Conservation (phyloP, 2,797 vertebrate genomes). For the Myiotriccus ornatus region DNA sequence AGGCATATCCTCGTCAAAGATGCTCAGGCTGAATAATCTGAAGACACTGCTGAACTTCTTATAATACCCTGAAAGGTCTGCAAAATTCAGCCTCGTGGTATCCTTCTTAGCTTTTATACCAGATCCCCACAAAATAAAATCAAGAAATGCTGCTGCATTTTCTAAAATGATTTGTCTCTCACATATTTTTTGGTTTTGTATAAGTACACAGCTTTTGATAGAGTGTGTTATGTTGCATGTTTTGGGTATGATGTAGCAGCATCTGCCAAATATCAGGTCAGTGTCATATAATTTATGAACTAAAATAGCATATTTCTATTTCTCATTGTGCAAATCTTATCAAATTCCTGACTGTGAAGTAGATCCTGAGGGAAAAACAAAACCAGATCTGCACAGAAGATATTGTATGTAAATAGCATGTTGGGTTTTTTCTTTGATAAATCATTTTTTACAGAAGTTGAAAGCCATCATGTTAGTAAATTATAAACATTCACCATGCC, state of each 20-base stretch:
- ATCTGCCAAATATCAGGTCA: background rate
- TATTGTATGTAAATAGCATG: background rate
- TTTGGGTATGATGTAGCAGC: background rate
- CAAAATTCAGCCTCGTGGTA: background rate
- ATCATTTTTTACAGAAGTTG: background rate
- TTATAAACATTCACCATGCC: background rate
- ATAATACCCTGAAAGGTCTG: background rate
- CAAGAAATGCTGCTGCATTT: background rate
- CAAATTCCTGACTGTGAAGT: background rate
- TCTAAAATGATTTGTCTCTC: background rate
- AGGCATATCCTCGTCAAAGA: accelerated
- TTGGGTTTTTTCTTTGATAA: background rate
- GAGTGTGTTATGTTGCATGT: background rate
- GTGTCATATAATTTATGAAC: background rate
- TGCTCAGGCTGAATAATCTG: background rate
- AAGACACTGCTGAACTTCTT: background rate
- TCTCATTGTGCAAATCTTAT: background rate
- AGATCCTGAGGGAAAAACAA: background rate
- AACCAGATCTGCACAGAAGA: background rate
- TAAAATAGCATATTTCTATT: background rate
- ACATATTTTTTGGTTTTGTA: background rate
- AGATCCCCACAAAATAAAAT: background rate
- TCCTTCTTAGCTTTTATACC: background rate
- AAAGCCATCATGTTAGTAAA: background rate
- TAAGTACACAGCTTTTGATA: background rate